These are phyloP conservation scores for Dendrocincla tyrannina DNA, from an alignment of 2,797 vertebrate genomes.

Conservation along the genomic window DNA sequence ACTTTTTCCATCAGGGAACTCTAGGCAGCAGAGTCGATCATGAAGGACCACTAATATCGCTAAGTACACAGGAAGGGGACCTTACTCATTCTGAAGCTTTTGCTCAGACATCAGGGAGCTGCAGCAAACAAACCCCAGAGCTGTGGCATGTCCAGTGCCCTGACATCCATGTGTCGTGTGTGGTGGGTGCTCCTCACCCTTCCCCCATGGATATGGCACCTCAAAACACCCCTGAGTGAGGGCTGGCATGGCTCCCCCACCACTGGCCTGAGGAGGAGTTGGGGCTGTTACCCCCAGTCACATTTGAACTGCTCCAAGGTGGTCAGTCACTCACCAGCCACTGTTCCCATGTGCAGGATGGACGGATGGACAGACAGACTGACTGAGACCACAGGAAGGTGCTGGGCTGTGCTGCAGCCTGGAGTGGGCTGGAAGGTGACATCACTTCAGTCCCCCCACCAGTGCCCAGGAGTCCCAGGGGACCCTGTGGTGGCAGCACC, in stretches of 20 bases:
- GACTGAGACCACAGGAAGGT: neutral
- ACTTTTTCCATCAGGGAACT: constrained; percentile 46
- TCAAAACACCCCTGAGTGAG: neutral
- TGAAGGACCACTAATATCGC: neutral
- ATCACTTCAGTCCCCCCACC: neutral
- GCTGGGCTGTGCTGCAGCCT: accelerated
- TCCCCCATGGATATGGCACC: accelerated
- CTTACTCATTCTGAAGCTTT: neutral
- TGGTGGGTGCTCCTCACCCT: neutral
- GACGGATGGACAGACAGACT: neutral
- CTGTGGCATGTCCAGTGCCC: accelerated
- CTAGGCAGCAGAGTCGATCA: neutral
- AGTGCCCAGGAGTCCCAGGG: neutral
- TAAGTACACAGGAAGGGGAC: neutral
- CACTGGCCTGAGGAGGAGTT: neutral
- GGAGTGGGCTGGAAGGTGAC: neutral
- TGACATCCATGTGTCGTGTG: accelerated
- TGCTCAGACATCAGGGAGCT: neutral
- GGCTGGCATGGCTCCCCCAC: neutral
- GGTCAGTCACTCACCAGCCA: neutral
- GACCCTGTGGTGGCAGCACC: neutral
- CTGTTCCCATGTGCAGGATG: accelerated
- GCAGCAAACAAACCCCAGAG: neutral
- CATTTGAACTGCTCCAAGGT: neutral
- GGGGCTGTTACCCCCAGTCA: accelerated